Evolutionary conservation across 1,140 invertebrate genomes (phyloP), one percentile per base, ranked within the genome.

Genomic region (Caenorhabditis remanei): DNA sequence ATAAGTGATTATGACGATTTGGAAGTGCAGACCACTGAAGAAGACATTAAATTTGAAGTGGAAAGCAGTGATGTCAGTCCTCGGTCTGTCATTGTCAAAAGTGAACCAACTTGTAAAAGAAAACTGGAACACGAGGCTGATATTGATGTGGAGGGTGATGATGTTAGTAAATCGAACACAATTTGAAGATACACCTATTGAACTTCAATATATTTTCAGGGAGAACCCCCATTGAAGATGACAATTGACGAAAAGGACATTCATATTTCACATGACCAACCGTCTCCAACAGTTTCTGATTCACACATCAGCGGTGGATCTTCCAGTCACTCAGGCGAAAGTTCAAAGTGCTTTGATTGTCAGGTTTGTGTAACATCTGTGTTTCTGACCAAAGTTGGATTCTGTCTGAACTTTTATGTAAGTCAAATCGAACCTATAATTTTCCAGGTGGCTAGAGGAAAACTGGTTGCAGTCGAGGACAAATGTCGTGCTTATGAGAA

Each of bases 291-390:
- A 48, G 89, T 87, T 41, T 89, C 89, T 55, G 89, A 89, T 84
- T 89, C 89, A 50, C 89, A 89, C 82, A 89, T 85, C 43, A 88
- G 87, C 50, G 87, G 88, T 46, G 82, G 85, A 48, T 88, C 83
- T 43, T 85, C 87, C 2, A 65, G 84, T 40, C 86, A 87, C 32
- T 82, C 61, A 9, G 86, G 86, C 7, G 88, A 87, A n/a, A 89
- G 89, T 63, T 89, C 88, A 21, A 89, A 89, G 32, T 89, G 89
- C 55, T 89, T 89, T 56, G 89, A 89, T 50, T 89, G 89, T 55
- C 89, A 89, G 48, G 89, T 89, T 82, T 58, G 55, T 14, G 40
- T 79, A 53, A 61, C 43, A 58, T 85, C 46, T 19, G 32, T 53
- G 13, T 24, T 88, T 56, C 50, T 21, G 40, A 56, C 32, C 0